Base-by-base conservation (phyloP, 2,888 invertebrate genomes). In the Chironomus tentans region DNA sequence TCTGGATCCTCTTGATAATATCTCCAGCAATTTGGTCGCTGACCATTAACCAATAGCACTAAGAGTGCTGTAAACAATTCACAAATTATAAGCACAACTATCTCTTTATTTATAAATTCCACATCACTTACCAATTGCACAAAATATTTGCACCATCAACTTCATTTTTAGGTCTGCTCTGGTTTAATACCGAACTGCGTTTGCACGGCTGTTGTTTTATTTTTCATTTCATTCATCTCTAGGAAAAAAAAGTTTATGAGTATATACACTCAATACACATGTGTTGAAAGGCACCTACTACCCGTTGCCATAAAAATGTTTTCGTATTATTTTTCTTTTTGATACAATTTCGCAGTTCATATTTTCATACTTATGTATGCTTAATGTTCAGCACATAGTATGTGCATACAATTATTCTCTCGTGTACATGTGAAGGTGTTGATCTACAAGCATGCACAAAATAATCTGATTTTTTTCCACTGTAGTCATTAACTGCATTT, bases 141-240 rank as follows among this genome's bases (percentile, higher is more conserved):
- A 74, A 21, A 74, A 4, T 65, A 74, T 74, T 74, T 74, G 74
- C 74, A 74, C 74, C 62, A 24, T 47, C 46, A 61, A 74, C 68
- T 74, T 74, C 74, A 74, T 74, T 74, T 68, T 72, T 74, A 46
- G 74, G 74, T 74, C 74, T 74, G 74, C 38, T 74, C 62, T 61
- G 38, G 74, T 74, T 62, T 68, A 62, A 68, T 47, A 74, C 74
- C 68, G 68, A 74, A 74, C 68, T 74, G 74, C 74, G 74, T 74
- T 74, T 74, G 74, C 56, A 18, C 70, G 22, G n/a, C 61, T 21
- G 62, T 61, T 74, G 71, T 24, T 22, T 48, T 74, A 15, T 74
- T 48, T 68, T 74, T 74, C 72, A 61, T 72, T 47, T 24, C 21
- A 65, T 65, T 24, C 65, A 65, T 65, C 65, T 65, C 21, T 21